Evolutionary conservation across 2,888 invertebrate genomes (phyloP).

Genomic region (Phyto melanocephala): DNA sequence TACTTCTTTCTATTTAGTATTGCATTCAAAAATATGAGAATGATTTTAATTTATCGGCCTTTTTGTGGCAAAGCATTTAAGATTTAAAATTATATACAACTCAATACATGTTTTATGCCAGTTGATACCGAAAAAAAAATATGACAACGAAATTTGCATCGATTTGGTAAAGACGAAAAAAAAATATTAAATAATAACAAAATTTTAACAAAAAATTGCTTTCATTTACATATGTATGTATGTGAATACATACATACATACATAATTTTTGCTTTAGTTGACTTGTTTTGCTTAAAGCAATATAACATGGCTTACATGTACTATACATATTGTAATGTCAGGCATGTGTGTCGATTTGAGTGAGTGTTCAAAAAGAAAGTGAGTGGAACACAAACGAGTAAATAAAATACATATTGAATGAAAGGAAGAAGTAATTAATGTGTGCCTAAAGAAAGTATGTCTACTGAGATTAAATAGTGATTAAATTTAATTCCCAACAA

Average conservation of each 20-base stretch:
- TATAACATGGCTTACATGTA: not conserved
- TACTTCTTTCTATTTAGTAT: too few relatives aligned
- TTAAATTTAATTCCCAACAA: conserved; percentile 27
- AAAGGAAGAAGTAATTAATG: not conserved
- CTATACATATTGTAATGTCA: not conserved
- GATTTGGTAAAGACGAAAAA: not conserved
- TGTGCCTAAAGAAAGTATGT: not conserved
- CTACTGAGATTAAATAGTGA: not conserved
- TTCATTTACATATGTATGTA: conserved; percentile 60
- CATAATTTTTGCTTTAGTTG: not conserved
- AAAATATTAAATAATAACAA: not conserved
- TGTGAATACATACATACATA: too few relatives aligned
- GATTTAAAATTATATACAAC: too few relatives aligned
- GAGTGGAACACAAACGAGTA: not conserved
- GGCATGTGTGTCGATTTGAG: not conserved
- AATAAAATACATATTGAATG: not conserved
- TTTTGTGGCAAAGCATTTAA: too few relatives aligned
- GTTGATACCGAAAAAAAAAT: too few relatives aligned
- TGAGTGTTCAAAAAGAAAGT: not conserved
- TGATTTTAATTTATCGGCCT: too few relatives aligned
- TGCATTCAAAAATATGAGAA: too few relatives aligned
- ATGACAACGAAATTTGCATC: too few relatives aligned
- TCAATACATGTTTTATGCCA: too few relatives aligned
- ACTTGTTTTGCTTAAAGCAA: conserved; percentile 25
- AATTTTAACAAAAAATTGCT: not conserved